These are phyloP conservation scores for Caenorhabditis wallacei DNA, from an alignment of 2,888 invertebrate species.

Conservation along the genomic window DNA sequence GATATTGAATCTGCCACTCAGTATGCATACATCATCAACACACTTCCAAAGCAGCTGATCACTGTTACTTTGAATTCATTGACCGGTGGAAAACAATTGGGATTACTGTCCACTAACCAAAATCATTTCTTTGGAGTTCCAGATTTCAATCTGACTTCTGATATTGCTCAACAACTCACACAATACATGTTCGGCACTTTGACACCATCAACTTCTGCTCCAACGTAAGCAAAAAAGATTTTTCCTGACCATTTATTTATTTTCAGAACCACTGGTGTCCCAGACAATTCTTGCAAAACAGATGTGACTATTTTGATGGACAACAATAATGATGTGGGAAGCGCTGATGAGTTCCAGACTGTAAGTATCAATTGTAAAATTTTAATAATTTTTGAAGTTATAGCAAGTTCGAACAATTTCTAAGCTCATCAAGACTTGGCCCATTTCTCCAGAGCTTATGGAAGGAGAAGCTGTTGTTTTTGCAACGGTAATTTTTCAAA, in stretches of 20 bases:
- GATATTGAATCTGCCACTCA: slow-evolving; percentile 52
- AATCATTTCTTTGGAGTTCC: slow-evolving; percentile 40
- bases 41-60: slow-evolving; percentile 49
- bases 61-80: slow-evolving; percentile 46
- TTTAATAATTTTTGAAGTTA: too few relatives aligned
- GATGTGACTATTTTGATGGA: slow-evolving; percentile 66
- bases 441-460: slow-evolving; percentile 56
- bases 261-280: slow-evolving; percentile 43
- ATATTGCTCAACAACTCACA: slow-evolving; percentile 41
- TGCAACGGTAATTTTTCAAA: slow-evolving; percentile 26
- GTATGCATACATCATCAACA: slow-evolving; percentile 38
- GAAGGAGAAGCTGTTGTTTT: slow-evolving; percentile 57
- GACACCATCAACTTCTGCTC: slow-evolving; percentile 21
- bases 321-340: slow-evolving; percentile 57
- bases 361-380: too few relatives aligned
- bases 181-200: slow-evolving; percentile 49
- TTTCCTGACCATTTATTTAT: not conserved
- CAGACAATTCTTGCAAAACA: slow-evolving; percentile 57
- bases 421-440: slow-evolving; percentile 63
- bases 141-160: slow-evolving; percentile 35
- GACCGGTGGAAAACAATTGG: slow-evolving; percentile 47
- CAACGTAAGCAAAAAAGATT: slow-evolving; percentile 24
- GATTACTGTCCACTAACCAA: slow-evolving; percentile 46
- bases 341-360: slow-evolving; percentile 39
- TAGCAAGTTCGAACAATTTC: slow-evolving; percentile 59